These are phyloP conservation scores for Sceliomorpha sp. DNA, from an alignment of 2,888 invertebrate genomes.

Conservation along the genomic window DNA sequence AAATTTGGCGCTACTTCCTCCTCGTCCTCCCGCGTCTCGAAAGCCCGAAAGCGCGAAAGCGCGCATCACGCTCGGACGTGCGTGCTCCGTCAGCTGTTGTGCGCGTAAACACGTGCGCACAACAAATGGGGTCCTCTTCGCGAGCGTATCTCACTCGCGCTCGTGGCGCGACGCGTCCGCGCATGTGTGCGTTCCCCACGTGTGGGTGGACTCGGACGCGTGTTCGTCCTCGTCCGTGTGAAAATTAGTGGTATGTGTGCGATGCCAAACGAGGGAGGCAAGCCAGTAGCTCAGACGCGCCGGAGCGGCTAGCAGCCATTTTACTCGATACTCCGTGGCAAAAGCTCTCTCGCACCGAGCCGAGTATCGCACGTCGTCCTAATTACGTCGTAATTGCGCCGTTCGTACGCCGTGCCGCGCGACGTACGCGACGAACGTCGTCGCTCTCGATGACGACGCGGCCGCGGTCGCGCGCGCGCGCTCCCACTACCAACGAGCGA, in stretches of 20 bases:
- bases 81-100: slow-evolving; percentile 76
- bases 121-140: slow-evolving; percentile 64
- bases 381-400: too few species aligned
- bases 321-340: slow-evolving; percentile 74
- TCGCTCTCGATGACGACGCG: too few species aligned
- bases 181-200: slow-evolving; percentile 58
- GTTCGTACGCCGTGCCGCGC: too few species aligned
- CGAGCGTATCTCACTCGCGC: slow-evolving; percentile 24
- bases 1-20: slow-evolving; percentile 8
- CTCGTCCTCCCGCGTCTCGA: too few species aligned
- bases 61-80: slow-evolving; percentile 43
- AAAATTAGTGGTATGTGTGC: slow-evolving; percentile 72
- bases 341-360: neutral
- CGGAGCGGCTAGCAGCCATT: slow-evolving; percentile 79
- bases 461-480: too few species aligned
- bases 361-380: too few species aligned
- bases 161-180: slow-evolving; percentile 40
- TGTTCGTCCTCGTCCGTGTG: slow-evolving; percentile 47
- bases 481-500: too few species aligned
- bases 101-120: slow-evolving; percentile 78
- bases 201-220: slow-evolving; percentile 53
- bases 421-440: too few species aligned
- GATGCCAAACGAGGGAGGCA: slow-evolving; percentile 79
- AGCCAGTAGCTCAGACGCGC: slow-evolving; percentile 79
- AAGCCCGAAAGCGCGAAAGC: too few species aligned